Evolutionary conservation across 2,888 invertebrate genomes (phyloP), one percentile per base, ranked within the genome.

Genomic region (Lobophora halterata): DNA sequence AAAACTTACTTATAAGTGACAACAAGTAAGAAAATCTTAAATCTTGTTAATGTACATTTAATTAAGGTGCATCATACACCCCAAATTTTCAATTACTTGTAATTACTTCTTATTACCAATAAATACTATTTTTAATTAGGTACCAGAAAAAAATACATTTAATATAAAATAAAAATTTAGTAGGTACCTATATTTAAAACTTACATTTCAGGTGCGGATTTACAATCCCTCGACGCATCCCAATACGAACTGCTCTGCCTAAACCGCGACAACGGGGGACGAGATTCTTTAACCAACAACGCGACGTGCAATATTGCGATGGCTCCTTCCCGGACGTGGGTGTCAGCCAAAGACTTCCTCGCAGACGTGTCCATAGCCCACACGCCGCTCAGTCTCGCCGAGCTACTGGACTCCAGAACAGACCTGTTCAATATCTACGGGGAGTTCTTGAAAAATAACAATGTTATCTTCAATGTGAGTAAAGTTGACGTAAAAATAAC

Each of bases 391-490:
- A 89, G 90, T 24, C 79, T 90, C 3, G 91, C 90, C 2, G 66
- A 88, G 4, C 64, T 90, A 2, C 88, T 91, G 54, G 81, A 87
- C 10, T 70, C 86, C 8, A 85, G 88, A 45, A 89, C 88, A 0
- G 91, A 92, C 50, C 73, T 91, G 3, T 90, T 93, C 60, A 90
- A 90, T 45, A 85, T 93, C 29, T 93, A 92, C 55, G 93, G 93
- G 13, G 83, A 86, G 42, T 88, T 79, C 52, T 71, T 87, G 55
- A 87, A 86, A 62, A 85, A 87, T 38, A 82, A 88, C 49, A 82
- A 88, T 36, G 75, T 88, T 33, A 79, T 88, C 45, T 88, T 88
- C 51, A 82, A 64, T 61, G 87, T 88, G 53, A 80, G 87, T 80
- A 10, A 11, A 2, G n/a, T n/a, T 9, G 19, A 1, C 6, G 5